Conservation (phyloP, 2,113 vertebrate species). For the Circaetus cinerascens region DNA sequence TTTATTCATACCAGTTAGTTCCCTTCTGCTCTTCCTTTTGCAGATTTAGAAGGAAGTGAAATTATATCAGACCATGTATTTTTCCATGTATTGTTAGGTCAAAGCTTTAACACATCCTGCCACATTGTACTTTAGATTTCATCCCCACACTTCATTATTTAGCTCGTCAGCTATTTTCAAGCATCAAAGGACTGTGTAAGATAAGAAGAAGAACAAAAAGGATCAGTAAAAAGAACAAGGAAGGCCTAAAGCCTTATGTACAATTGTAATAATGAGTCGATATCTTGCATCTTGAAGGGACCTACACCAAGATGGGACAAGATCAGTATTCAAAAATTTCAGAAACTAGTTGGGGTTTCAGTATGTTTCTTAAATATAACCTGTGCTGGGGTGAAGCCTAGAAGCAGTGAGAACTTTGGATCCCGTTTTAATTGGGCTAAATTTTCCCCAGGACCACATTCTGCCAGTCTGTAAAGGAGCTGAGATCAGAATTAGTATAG, state of each 20-base stretch:
- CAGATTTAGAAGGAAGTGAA: neutral
- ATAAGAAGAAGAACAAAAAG: neutral
- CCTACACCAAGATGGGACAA: neutral
- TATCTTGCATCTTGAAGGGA: neutral
- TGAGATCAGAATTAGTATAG: neutral
- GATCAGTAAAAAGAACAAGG: neutral
- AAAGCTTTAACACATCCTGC: neutral
- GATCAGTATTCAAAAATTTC: neutral
- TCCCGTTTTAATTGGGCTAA: neutral
- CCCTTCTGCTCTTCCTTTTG: neutral
- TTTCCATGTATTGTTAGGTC: neutral
- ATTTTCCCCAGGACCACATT: neutral
- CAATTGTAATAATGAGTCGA: neutral
- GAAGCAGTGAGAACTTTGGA: neutral
- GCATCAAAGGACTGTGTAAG: neutral
- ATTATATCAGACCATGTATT: neutral
- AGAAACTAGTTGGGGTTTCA: neutral
- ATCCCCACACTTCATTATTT: neutral
- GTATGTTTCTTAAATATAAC: neutral
- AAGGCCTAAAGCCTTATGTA: neutral
- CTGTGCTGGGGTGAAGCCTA: neutral
- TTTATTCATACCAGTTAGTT: neutral
- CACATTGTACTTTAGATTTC: neutral
- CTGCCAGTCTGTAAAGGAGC: neutral
- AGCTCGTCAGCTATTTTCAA: neutral